Evolutionary conservation across 1,140 invertebrate genomes (phyloP).

Genomic region (Brachionus plicatilis): DNA sequence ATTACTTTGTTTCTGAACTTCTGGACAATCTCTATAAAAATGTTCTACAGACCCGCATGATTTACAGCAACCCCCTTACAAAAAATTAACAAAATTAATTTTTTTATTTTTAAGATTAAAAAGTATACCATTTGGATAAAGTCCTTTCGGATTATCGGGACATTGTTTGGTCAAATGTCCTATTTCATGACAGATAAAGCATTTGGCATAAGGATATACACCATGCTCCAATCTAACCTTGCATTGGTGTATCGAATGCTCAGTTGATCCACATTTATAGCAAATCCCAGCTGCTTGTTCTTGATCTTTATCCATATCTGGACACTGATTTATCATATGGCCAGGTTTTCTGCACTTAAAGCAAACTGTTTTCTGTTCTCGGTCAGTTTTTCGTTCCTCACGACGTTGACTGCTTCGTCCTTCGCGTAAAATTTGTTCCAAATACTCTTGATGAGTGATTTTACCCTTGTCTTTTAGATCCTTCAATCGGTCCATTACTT

Average conservation of each 20-base stretch:
- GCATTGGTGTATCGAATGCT: constrained; percentile 51
- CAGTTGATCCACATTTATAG: constrained; percentile 57
- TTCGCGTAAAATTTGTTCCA: constrained; percentile 28
- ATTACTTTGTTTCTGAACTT: constrained; percentile 37
- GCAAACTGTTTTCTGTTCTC: constrained; percentile 60
- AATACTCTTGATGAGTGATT: constrained; percentile 33
- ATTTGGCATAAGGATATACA: constrained; percentile 71
- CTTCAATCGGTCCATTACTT: not conserved
- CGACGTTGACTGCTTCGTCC: constrained; percentile 25
- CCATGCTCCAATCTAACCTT: constrained; percentile 46
- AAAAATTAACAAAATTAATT: constrained; percentile 17
- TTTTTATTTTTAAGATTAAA: not conserved
- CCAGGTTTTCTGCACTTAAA: constrained; percentile 66
- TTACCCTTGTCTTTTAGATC: constrained; percentile 2
- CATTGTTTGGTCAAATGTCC: constrained; percentile 57
- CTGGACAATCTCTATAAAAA: constrained; percentile 74
- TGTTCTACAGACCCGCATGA: constrained; percentile 78
- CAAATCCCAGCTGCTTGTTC: constrained; percentile 53
- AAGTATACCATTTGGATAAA: constrained; percentile 71
- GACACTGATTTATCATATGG: constrained; percentile 73
- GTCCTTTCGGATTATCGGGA: constrained; percentile 62
- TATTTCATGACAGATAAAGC: constrained; percentile 56
- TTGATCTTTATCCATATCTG: constrained; percentile 58
- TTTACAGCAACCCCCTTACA: constrained; percentile 65
- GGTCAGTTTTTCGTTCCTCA: not conserved